These are phyloP conservation scores for Berghia stephanieae DNA, from an alignment of 1,140 invertebrate species.

Conservation along the genomic window DNA sequence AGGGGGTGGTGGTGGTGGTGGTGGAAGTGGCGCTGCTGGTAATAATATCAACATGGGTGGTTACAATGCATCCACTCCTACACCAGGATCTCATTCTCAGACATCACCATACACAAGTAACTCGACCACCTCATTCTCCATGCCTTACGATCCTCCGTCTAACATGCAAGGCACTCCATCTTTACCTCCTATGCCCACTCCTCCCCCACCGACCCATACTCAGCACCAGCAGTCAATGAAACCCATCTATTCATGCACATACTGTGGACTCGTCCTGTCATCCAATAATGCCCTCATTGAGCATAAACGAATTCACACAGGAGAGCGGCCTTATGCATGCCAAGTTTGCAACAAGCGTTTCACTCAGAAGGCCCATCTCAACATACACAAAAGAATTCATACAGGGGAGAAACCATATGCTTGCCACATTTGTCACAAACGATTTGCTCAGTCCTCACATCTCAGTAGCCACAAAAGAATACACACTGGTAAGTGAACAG, in stretches of 20 bases:
- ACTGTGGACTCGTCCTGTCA: conserved; percentile 30
- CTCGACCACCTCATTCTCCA: conserved; percentile 21
- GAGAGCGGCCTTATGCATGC: conserved; percentile 41
- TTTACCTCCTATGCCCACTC: neutral
- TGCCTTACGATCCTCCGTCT: conserved; percentile 24
- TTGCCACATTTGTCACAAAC: conserved; percentile 41
- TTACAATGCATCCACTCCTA: neutral
- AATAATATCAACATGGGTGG: neutral
- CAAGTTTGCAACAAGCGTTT: conserved; percentile 46
- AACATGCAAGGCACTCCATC: conserved; percentile 12
- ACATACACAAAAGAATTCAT: conserved; percentile 43
- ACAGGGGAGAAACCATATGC: conserved; percentile 45
- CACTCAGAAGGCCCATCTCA: conserved; percentile 45
- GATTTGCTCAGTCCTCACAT: conserved; percentile 45
- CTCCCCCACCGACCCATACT: neutral
- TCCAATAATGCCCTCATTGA: conserved; percentile 37
- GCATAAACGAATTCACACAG: conserved; percentile 42
- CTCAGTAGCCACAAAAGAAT: conserved; percentile 42
- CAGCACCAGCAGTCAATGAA: neutral
- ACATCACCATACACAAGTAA: too few species aligned
- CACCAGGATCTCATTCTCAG: too few species aligned
- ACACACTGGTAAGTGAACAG: conserved; percentile 35
- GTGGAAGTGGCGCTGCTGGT: too few species aligned
- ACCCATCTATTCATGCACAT: conserved; percentile 22
- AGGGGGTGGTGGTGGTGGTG: too few species aligned